These are phyloP conservation scores for Rhipidura dahli DNA, from an alignment of 2,113 vertebrate genomes.

Conservation along the genomic window DNA sequence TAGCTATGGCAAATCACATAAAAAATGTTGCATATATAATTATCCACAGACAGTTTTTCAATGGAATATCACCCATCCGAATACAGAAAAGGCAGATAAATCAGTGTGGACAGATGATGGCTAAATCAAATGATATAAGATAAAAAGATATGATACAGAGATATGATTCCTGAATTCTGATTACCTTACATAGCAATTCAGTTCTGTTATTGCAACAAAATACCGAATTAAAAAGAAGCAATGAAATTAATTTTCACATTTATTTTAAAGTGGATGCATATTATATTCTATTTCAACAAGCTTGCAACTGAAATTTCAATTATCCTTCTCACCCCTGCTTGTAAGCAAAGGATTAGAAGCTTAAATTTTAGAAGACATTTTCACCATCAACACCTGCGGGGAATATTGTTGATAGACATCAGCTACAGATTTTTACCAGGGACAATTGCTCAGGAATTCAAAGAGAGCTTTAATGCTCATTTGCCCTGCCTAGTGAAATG, in stretches of 20 bases:
- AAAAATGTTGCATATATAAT: neutral
- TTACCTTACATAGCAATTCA: neutral
- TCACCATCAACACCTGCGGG: neutral
- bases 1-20: neutral
- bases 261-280: neutral
- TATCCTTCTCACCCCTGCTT: neutral
- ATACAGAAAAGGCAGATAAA: neutral
- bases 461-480: neutral
- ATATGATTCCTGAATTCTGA: neutral
- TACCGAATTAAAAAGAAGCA: neutral
- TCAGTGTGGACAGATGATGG: neutral
- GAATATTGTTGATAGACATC: neutral
- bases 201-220: neutral
- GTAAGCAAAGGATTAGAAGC: neutral
- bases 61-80: neutral
- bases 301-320: neutral
- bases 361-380: neutral
- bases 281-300: neutral
- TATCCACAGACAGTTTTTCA: neutral
- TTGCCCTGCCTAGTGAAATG: neutral
- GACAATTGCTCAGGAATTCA: neutral
- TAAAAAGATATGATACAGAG: neutral
- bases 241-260: neutral
- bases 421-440: neutral
- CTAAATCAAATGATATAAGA: neutral